These are phyloP conservation scores for Eupithecia dodoneata DNA, from an alignment of 2,888 invertebrate species.

Conservation along the genomic window DNA sequence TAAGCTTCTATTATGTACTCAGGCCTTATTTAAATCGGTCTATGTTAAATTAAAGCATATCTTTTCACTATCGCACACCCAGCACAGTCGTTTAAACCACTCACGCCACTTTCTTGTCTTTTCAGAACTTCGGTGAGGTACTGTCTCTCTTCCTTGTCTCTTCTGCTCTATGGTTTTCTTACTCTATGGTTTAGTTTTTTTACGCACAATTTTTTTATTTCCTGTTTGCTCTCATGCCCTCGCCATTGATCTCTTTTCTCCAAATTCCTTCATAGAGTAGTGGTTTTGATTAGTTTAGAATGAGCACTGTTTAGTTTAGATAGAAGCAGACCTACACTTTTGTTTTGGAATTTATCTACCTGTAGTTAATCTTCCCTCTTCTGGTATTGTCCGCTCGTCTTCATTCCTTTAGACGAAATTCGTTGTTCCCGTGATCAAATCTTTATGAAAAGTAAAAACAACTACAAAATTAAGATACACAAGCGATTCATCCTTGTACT, in stretches of 20 bases:
- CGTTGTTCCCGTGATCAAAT: constrained; percentile 9
- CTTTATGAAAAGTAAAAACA: neutral
- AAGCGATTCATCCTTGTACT: neutral
- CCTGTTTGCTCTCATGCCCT: constrained; percentile 51
- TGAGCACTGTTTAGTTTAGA: constrained; percentile 47
- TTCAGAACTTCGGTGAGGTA: constrained; percentile 86
- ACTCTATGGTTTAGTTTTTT: constrained; percentile 60
- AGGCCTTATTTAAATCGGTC: neutral
- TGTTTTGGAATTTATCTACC: constrained; percentile 15
- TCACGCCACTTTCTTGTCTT: constrained; percentile 83
- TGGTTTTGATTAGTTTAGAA: constrained; percentile 21
- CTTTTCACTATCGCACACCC: constrained; percentile 56
- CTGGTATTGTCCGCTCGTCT: constrained; percentile 23
- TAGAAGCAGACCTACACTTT: constrained; percentile 24
- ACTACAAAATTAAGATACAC: neutral
- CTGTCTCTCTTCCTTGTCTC: constrained; percentile 75
- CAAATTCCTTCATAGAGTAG: constrained; percentile 50
- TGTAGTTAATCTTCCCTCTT: constrained; percentile 36
- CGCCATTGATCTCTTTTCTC: constrained; percentile 50
- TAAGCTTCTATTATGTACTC: neutral
- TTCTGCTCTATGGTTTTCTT: constrained; percentile 53
- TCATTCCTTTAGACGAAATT: constrained; percentile 8
- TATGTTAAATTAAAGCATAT: constrained; percentile 34
- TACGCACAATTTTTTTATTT: constrained; percentile 63
- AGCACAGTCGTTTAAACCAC: constrained; percentile 65